A percentile compares a stretch with the other conserved stretches of the same genome.
Evolutionary conservation across 2,113 vertebrate species (phyloP).

Genomic region (Mesocricetus auratus): DNA sequence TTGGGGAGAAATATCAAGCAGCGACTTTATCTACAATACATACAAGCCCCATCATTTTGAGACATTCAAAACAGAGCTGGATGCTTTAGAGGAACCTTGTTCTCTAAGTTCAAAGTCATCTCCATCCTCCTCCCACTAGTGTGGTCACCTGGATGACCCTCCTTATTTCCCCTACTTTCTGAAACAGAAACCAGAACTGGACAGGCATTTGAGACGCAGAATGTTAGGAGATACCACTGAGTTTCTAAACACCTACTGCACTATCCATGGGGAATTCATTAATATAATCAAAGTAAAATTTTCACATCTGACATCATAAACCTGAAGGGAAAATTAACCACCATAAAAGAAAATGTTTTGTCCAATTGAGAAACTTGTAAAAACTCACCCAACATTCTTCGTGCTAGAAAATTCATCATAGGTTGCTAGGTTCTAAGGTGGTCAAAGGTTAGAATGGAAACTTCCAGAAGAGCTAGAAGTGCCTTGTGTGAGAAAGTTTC

Average conservation of each 20-base stretch:
- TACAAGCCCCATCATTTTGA: background rate
- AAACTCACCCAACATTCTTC: background rate
- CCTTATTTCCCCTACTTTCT: background rate
- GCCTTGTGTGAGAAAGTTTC: background rate
- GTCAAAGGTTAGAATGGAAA: background rate
- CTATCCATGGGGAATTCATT: constrained; percentile 56
- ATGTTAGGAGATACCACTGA: background rate
- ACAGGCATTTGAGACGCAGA: constrained; percentile 55
- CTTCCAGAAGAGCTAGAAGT: background rate
- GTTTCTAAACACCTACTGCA: background rate
- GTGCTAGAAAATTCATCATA: background rate
- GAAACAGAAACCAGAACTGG: background rate
- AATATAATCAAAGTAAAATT: constrained; percentile 52
- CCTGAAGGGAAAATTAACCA: constrained; percentile 37
- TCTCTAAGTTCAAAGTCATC: background rate
- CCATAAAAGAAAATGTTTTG: background rate
- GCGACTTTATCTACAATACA: background rate
- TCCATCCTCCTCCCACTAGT: background rate
- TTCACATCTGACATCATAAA: constrained; percentile 24
- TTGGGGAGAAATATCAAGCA: background rate
- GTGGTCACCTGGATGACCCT: background rate
- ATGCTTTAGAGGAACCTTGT: background rate
- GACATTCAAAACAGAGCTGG: constrained; percentile 12
- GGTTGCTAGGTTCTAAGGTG: background rate
- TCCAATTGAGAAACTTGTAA: background rate